Evolutionary conservation across 2,888 invertebrate species (phyloP).

Genomic region (Nebria brevicollis): DNA sequence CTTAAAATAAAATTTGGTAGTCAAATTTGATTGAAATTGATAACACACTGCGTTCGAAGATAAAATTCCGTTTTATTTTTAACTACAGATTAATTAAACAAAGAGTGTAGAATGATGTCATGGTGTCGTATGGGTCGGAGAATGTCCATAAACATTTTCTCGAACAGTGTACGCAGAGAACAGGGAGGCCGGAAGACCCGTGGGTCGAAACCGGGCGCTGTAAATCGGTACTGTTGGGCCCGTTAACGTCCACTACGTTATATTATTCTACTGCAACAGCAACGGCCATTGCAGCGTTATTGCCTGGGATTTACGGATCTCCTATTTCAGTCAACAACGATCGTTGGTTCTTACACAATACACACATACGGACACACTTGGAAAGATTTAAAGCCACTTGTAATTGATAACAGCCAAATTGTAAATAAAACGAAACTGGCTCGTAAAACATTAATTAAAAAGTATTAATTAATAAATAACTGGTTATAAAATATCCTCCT

Average conservation of each 20-base stretch:
- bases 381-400: constrained; percentile 17
- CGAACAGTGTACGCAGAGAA: neutral
- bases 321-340: constrained; percentile 16
- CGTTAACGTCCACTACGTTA: constrained; percentile 13
- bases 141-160: constrained; percentile 13
- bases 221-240: constrained; percentile 52
- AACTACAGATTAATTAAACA: neutral
- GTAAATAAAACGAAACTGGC: constrained; percentile 14
- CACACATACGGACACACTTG: constrained; percentile 7
- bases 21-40: neutral
- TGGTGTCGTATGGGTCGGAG: neutral
- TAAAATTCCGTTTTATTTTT: neutral
- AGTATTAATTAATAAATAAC: constrained; percentile 21
- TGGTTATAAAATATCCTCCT: constrained; percentile 14
- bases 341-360: neutral
- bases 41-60: neutral
- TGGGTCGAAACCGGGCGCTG: constrained; percentile 50
- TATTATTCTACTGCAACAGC: constrained; percentile 12
- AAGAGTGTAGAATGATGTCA: neutral
- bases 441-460: constrained; percentile 21
- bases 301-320: constrained; percentile 17
- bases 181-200: constrained; percentile 16
- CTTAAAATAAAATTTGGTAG: neutral
- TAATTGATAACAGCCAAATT: constrained; percentile 20
- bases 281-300: constrained; percentile 12